Base-by-base conservation (phyloP, 2,113 vertebrate species). In the Seriola quinqueradiata region DNA sequence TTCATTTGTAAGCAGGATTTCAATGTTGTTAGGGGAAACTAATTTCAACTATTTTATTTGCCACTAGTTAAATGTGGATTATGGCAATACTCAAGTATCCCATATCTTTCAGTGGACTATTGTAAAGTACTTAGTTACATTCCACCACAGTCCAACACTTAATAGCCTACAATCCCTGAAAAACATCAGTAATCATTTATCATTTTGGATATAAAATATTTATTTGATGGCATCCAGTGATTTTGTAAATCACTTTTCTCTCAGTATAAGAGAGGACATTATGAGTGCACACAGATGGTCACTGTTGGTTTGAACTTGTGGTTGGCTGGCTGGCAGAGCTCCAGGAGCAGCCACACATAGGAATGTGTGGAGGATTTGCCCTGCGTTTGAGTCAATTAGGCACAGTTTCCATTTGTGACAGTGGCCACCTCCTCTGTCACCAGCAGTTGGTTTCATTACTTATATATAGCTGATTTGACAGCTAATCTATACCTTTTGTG, bases 311-410 rank as follows among this genome's bases (percentile, higher is more conserved):
- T 52, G 50, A 21, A 52, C 17, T 52, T 52, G 19, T 52, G 50
- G 16, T 17, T 52, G 36, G 14, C 42, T 44, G 42, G 1, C 44
- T 46, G 44, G 48, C 48, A 9, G 40, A 42, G 40, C 40, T 42
- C 40, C 40, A 42, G 40, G 5, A 42, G 40, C 40, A 10, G 40
- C 40, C 40, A 42, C 40, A 10, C 40, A 42, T 19, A 60, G 71
- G 71, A 60, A 74, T 63, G 57, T 61, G 58, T 34, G 71, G 72
- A 64, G 72, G 42, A 36, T 52, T 61, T 75, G 10, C 19, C 13
- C 44, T 54, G 21, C 38, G 48, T 52, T 16, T 11, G 44, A 54
- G 46, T 52, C 32, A 75, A 28, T 52, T 52, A 38, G 59, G 65
- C 60, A 17, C 34, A 38, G 48, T 23, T 11, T 65, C 4, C 48